phyloP scores from a whole-genome alignment of 2,113 vertebrate species.

The Abramis brama region DNA sequence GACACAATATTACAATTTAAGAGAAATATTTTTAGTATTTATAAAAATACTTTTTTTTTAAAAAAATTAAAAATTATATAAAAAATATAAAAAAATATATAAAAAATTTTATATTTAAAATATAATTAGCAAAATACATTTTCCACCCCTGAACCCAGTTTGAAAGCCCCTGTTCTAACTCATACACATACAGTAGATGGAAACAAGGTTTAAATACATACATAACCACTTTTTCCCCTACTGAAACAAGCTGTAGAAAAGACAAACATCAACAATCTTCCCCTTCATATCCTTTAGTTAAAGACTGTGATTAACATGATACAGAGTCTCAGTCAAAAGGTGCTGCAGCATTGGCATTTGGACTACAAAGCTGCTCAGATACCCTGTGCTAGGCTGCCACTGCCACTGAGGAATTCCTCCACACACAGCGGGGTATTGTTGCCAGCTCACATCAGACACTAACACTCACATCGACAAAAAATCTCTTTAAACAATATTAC shows the following conservation, averaged over 20 bases:
- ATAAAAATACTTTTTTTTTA: too few species aligned
- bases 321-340: background rate
- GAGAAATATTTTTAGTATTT: too few species aligned
- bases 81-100: too few species aligned
- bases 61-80: too few species aligned
- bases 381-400: conserved; percentile 35
- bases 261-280: background rate
- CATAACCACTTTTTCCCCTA: background rate
- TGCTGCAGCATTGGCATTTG: conserved; percentile 6
- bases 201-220: background rate
- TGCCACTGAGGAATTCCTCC: conserved; percentile 23
- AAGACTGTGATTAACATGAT: conserved; percentile 1
- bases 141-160: background rate
- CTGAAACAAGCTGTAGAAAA: background rate
- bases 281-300: background rate
- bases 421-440: conserved; percentile 27
- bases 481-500: conserved; percentile 3
- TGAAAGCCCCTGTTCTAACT: background rate
- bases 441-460: conserved; percentile 3
- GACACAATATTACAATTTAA: too few species aligned
- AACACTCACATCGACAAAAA: conserved; percentile 5
- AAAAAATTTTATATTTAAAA: too few species aligned
- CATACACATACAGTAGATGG: too few species aligned
- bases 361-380: conserved; percentile 24
- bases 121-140: background rate